These are phyloP conservation scores for Oedothorax gibbosus DNA, from an alignment of 1,140 invertebrate species.

Conservation along the genomic window DNA sequence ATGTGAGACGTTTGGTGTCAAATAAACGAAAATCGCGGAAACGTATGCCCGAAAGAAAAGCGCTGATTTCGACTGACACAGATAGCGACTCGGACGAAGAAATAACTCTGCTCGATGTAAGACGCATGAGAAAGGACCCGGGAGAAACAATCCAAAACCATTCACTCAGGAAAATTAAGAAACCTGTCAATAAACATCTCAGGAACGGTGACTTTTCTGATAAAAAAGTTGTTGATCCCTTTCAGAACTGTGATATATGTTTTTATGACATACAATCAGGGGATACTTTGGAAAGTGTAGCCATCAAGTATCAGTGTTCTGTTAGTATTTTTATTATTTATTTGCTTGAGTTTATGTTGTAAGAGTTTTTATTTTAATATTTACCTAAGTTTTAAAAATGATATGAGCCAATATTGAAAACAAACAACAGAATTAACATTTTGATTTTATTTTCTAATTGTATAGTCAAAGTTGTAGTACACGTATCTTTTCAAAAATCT, in stretches of 20 bases:
- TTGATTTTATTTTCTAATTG: not conserved
- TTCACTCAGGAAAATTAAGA: conserved; percentile 45
- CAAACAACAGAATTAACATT: not conserved
- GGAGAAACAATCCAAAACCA: not conserved
- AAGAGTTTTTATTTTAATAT: not conserved
- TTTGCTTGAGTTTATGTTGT: not conserved
- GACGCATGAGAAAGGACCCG: conserved; percentile 18
- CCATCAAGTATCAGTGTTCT: conserved; percentile 48
- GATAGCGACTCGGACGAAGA: conserved; percentile 48
- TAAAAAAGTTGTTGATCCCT: conserved; percentile 21
- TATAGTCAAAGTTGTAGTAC: not conserved
- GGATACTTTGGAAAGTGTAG: conserved; percentile 49
- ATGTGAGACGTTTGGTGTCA: conserved; percentile 44
- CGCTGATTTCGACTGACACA: conserved; percentile 32
- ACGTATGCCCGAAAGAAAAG: conserved; percentile 16
- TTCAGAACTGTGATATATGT: conserved; percentile 39
- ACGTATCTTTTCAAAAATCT: not conserved
- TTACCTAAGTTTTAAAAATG: not conserved
- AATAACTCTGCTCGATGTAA: conserved; percentile 50
- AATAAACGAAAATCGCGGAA: conserved; percentile 44
- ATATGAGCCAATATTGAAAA: not conserved
- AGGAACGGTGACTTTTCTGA: conserved; percentile 4
- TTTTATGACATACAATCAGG: conserved; percentile 40
- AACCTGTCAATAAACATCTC: not conserved
- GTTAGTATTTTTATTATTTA: conserved; percentile 26